Evolutionary conservation across 2,888 invertebrate genomes (phyloP).

Genomic region (Platycnemis pennipes): DNA sequence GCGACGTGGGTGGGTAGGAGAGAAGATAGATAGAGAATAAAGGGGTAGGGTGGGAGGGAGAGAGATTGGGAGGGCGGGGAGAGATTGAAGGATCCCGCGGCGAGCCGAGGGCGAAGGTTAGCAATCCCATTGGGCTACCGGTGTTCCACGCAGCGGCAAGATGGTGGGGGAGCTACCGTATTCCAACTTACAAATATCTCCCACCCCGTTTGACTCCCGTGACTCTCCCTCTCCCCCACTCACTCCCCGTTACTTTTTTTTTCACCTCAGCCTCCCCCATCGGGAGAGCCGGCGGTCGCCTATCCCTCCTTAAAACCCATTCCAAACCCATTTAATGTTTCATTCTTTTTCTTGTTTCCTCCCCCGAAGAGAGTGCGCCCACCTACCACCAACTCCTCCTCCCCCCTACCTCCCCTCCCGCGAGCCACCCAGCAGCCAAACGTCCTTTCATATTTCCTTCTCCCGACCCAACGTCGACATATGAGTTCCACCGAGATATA

Average conservation of each 20-base stretch:
- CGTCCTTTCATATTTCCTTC: conserved; percentile 66
- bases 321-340: conserved; percentile 63
- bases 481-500: conserved; percentile 64
- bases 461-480: conserved; percentile 63
- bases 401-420: no score
- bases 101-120: conserved; percentile 63
- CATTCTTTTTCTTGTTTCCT: conserved; percentile 44
- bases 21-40: conserved; percentile 59
- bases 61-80: neutral
- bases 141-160: conserved; percentile 62
- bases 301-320: conserved; percentile 66
- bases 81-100: conserved; percentile 64
- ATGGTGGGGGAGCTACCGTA: conserved; percentile 60
- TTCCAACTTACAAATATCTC: conserved; percentile 61
- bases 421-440: conserved; percentile 36
- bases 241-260: neutral
- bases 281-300: neutral
- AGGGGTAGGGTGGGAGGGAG: neutral
- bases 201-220: conserved; percentile 10
- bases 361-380: neutral
- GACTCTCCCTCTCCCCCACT: neutral
- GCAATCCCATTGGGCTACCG: conserved; percentile 59
- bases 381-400: neutral
- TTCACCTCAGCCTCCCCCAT: neutral
- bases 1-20: conserved; percentile 55